Percentiles rank a stretch among this genome's conserved stretches.
phyloP scores from a whole-genome alignment of 1,140 invertebrate species.

The Platyura marginata region DNA sequence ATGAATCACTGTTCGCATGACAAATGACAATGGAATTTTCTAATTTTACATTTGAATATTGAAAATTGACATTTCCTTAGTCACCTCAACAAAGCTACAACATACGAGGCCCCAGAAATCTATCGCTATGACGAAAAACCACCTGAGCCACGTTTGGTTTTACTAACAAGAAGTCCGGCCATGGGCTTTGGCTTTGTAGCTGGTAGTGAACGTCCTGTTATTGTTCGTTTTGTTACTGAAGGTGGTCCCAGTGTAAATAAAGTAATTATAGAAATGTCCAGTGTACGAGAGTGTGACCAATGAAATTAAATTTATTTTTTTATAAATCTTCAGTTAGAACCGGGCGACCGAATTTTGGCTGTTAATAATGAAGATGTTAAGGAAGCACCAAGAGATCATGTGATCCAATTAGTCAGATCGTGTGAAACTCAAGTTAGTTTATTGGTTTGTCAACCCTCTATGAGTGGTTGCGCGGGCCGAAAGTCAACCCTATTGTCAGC shows the following conservation, averaged over 20 bases:
- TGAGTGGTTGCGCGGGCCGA: constrained; percentile 33
- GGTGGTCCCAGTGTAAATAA: constrained; percentile 78
- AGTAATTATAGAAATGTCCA: too few relatives aligned
- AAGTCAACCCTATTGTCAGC: constrained; percentile 73
- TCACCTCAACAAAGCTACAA: constrained; percentile 78
- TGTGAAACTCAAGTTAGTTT: constrained; percentile 56
- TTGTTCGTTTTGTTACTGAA: constrained; percentile 70
- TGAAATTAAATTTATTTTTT: background rate
- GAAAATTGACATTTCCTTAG: too few relatives aligned
- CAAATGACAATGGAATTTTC: too few relatives aligned
- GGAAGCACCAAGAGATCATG: constrained; percentile 64
- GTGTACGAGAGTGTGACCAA: too few relatives aligned
- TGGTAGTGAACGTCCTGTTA: constrained; percentile 75
- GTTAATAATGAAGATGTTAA: constrained; percentile 84
- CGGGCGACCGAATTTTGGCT: constrained; percentile 74
- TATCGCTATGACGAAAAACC: constrained; percentile 39
- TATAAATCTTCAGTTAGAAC: constrained; percentile 39
- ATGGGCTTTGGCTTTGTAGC: constrained; percentile 88
- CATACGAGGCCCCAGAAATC: constrained; percentile 53
- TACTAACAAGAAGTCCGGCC: constrained; percentile 46
- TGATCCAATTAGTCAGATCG: constrained; percentile 71
- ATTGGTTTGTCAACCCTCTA: constrained; percentile 64
- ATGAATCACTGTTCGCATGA: too few relatives aligned
- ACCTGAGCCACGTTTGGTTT: constrained; percentile 56
- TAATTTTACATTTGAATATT: too few relatives aligned